Evolutionary conservation across 2,888 invertebrate genomes (phyloP), one percentile per base, ranked within the genome.

Genomic region (Latrodectus hesperus): DNA sequence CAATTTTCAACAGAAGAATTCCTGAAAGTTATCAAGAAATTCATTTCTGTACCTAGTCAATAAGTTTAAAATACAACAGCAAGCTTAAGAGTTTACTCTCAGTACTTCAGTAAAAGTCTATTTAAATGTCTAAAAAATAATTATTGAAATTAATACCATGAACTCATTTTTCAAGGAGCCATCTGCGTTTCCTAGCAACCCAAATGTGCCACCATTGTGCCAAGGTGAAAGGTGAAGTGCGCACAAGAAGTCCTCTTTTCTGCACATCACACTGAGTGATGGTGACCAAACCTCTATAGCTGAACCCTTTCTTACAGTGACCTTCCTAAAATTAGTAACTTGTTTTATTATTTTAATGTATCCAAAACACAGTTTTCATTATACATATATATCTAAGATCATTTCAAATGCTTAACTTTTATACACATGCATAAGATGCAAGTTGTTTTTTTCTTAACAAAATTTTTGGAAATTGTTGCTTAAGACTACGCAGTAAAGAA

Each of bases 131-230:
- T 10, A 72, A 14, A 17, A 72, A 72, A 72, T 10, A 16, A 52
- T 71, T 49, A 49, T 67, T 22, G 22, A 12, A 16, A 65, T 3
- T 52, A 17, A 77, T 84, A 89, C 89, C 14, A 52, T 78, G 14
- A 65, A 82, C 6, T 89, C 84, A 64, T 88, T 88, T 9, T 8
- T 26, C 10, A 55, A 51, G 17, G 14, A 64, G 11, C 81, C 85
- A 79, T 89, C 88, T 9, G 84, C 84, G 72, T 89, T 82, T 70
- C 89, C 89, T 6, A 89, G 75, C 26, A 89, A 73, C 10, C 89
- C 89, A 22, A 88, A 67, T 14, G 79, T 79, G 26, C 71, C 85
- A 4, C 87, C 88, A 16, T 9, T 49, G 17, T 89, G 81, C 77
- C 60, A 85, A 1, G 9, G 17, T 68, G 55, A n/a, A 14, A 89